Conservation (phyloP, 2,113 vertebrate genomes). For the Phylloscopus trochilus region DNA sequence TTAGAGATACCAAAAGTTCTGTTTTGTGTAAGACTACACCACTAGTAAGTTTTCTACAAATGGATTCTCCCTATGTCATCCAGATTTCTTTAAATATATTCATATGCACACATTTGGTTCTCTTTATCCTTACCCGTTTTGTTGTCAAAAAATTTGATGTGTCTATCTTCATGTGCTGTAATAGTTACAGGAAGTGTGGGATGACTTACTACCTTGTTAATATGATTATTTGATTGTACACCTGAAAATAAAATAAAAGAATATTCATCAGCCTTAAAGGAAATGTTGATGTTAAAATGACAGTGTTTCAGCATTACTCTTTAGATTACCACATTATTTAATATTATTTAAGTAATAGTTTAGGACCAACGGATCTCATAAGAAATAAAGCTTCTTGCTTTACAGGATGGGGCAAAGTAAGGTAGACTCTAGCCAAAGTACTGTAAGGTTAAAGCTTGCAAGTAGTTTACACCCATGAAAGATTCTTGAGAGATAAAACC, state of each 20-base stretch:
- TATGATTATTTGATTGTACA: slow-evolving; percentile 84
- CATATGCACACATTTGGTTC: background rate
- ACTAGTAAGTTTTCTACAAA: background rate
- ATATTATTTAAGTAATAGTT: background rate
- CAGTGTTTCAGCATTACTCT: background rate
- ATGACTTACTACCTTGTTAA: slow-evolving; percentile 96
- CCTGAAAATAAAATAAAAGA: slow-evolving; percentile 67
- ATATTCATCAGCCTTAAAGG: background rate
- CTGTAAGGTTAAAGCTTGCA: background rate
- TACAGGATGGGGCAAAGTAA: background rate
- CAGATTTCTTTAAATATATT: background rate
- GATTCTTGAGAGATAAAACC: background rate
- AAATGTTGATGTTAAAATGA: background rate
- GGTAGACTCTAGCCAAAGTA: background rate
- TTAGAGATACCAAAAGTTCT: background rate
- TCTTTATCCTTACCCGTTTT: slow-evolving; percentile 87
- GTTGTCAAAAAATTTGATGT: slow-evolving; percentile 99
- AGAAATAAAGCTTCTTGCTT: background rate
- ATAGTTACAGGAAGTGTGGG: slow-evolving; percentile 96
- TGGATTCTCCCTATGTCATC: background rate
- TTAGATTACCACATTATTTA: background rate
- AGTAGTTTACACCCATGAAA: background rate
- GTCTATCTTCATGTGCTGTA: slow-evolving; percentile 94
- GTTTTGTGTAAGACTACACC: background rate
- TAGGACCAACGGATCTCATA: background rate